Conservation (phyloP, 2,113 vertebrate genomes). For the Gavia stellata region DNA sequence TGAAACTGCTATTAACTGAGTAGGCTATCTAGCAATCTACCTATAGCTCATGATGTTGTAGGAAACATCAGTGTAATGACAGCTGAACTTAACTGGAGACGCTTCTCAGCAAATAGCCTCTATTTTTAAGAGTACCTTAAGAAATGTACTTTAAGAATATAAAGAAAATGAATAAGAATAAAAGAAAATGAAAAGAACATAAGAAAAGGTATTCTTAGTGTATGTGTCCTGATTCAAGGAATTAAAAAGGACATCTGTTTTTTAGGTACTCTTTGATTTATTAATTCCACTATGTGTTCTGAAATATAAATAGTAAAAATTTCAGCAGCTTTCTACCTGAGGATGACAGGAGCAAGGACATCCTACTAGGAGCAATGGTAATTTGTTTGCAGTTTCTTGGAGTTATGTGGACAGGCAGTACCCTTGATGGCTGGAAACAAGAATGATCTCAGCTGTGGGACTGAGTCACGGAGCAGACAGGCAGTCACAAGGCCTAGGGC, state of each 20-base stretch:
- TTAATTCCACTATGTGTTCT: background rate
- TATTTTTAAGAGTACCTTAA: background rate
- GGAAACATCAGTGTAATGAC: background rate
- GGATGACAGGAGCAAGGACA: background rate
- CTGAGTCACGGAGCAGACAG: background rate
- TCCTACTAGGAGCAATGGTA: background rate
- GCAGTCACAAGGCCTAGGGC: background rate
- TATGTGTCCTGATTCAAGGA: background rate
- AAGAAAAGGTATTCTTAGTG: background rate
- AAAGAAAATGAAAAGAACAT: background rate
- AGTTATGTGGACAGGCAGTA: background rate
- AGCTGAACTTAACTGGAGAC: background rate
- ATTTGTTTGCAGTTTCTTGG: background rate
- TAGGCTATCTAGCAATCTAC: background rate
- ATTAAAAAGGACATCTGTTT: background rate
- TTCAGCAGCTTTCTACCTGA: background rate
- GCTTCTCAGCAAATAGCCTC: background rate
- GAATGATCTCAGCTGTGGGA: background rate
- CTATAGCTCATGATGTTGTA: background rate
- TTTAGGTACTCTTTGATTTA: background rate
- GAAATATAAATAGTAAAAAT: background rate
- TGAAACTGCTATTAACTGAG: background rate
- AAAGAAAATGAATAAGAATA: background rate
- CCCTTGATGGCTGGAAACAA: background rate
- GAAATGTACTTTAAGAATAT: background rate